A percentile compares a stretch with the other conserved stretches of the same genome.
phyloP scores from a whole-genome alignment of 2,888 invertebrate species.

The Eilema depressum region DNA sequence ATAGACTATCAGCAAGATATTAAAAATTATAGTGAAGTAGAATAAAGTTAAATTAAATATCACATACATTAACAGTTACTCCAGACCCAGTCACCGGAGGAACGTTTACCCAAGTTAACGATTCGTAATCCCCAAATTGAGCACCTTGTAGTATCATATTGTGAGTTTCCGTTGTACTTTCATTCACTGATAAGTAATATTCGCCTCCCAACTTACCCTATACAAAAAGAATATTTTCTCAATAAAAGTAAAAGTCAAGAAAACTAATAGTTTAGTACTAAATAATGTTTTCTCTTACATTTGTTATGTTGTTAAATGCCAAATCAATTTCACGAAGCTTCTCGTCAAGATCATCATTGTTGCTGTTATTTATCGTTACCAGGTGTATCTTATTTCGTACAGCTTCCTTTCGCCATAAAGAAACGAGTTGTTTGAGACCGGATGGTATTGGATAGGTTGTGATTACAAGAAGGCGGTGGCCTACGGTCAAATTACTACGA shows the following conservation, averaged over 20 bases:
- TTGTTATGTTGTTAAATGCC: constrained; percentile 43
- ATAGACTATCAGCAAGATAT: background rate
- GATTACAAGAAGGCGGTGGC: constrained; percentile 47
- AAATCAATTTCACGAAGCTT: constrained; percentile 38
- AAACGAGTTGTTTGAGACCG: constrained; percentile 49
- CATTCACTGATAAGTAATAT: constrained; percentile 47
- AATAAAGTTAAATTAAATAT: constrained; percentile 36
- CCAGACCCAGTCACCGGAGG: constrained; percentile 36
- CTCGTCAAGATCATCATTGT: constrained; percentile 27
- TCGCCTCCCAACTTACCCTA: constrained; percentile 58
- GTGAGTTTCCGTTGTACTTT: constrained; percentile 28
- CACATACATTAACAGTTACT: constrained; percentile 60
- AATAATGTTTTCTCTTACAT: constrained; percentile 40
- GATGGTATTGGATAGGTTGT: constrained; percentile 46
- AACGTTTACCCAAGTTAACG: constrained; percentile 36
- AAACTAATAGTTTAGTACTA: background rate
- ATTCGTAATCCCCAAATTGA: constrained; percentile 32
- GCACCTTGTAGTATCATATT: constrained; percentile 46
- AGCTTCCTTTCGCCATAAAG: constrained; percentile 47
- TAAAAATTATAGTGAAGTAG: constrained; percentile 44
- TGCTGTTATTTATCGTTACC: constrained; percentile 37
- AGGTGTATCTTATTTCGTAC: constrained; percentile 45
- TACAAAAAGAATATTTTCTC: constrained; percentile 3
- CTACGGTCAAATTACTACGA: constrained; percentile 29
- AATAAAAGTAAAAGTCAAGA: background rate